These are phyloP conservation scores for Condylura cristata DNA, from an alignment of 2,113 vertebrate genomes.

Conservation along the genomic window DNA sequence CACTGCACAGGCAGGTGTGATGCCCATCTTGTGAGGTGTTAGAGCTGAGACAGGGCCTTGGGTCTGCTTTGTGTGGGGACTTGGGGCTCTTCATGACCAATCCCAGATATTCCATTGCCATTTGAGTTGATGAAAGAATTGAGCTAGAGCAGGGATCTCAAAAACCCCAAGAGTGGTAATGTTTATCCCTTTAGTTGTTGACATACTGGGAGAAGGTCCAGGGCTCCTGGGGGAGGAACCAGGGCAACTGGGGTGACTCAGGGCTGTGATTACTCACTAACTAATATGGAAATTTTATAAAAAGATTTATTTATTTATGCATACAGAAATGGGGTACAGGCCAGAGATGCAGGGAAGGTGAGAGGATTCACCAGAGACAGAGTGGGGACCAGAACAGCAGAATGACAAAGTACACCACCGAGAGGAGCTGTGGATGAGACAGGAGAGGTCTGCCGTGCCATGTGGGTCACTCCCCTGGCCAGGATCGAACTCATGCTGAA, in stretches of 20 bases:
- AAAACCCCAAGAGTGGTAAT: neutral
- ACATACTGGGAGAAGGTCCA: too few species aligned
- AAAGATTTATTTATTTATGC: too few species aligned
- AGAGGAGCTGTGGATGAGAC: too few species aligned
- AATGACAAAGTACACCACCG: too few species aligned
- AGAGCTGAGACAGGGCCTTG: neutral
- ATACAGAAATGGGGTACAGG: too few species aligned
- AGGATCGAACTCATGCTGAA: too few species aligned
- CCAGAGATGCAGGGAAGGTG: too few species aligned
- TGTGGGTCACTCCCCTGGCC: too few species aligned
- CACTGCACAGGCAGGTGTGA: neutral
- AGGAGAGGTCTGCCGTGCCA: too few species aligned
- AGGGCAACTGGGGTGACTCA: neutral
- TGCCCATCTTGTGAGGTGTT: neutral
- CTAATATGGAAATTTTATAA: neutral
- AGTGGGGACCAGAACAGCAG: too few species aligned
- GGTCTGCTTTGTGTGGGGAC: neutral
- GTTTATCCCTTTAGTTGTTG: neutral
- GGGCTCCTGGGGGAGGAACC: too few species aligned
- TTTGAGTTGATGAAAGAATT: neutral
- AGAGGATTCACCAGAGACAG: too few species aligned
- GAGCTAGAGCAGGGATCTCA: neutral
- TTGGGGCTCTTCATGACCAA: fast-evolving
- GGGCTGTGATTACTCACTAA: neutral
- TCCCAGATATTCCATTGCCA: neutral